Percentiles rank a stretch among this genome's conserved stretches.
Evolutionary conservation across 2,797 vertebrate genomes (phyloP).

Genomic region (Mormyrops boulengeri): DNA sequence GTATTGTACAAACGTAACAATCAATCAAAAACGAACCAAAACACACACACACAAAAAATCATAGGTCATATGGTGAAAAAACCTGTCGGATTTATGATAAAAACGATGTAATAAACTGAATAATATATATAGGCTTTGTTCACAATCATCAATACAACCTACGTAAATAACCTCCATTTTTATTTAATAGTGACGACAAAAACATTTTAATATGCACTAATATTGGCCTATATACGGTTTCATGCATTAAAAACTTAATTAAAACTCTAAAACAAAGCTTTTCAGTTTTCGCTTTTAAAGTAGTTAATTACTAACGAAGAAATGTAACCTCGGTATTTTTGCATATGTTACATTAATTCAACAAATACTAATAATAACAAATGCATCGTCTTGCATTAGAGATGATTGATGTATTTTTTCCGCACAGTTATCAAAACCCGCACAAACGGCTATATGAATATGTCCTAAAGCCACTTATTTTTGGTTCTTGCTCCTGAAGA

Average conservation of each 20-base stretch:
- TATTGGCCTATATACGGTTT: not conserved
- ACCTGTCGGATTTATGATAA: not conserved
- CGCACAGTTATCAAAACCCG: not conserved
- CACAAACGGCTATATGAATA: not conserved
- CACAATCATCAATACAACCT: not conserved
- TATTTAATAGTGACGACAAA: not conserved
- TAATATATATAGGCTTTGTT: not conserved
- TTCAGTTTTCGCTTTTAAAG: not conserved
- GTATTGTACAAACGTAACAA: not conserved
- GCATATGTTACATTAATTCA: not conserved
- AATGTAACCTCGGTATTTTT: not conserved
- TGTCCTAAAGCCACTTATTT: not conserved
- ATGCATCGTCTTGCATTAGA: not conserved
- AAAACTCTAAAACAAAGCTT: not conserved
- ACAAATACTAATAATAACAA: not conserved
- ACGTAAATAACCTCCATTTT: not conserved
- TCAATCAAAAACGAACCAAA: not conserved
- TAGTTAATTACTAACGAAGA: not conserved
- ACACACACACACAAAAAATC: not conserved
- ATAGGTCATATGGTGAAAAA: not conserved
- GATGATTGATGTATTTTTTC: not conserved
- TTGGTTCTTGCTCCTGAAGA: not conserved
- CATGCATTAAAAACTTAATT: not conserved
- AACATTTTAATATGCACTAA: not conserved
- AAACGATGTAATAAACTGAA: not conserved